Base-by-base conservation (phyloP, 2,888 invertebrate species). In the Scaptomyza tumidula region DNA sequence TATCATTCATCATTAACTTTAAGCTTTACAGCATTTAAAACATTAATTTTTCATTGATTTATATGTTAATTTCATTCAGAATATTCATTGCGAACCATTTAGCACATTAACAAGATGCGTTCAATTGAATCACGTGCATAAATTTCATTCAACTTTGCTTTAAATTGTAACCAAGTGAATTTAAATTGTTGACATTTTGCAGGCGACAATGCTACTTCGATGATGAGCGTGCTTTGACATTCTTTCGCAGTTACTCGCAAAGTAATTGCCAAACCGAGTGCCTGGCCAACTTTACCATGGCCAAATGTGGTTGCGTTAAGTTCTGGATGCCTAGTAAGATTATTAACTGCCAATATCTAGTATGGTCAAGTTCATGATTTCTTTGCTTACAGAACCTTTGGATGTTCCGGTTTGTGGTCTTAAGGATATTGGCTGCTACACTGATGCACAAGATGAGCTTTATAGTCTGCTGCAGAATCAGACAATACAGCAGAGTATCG, bases 181-280 rank as follows among this genome's bases (percentile, higher is more conserved):
- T 37, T 5, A 33, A 10, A 9, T 14, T 37, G 7, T 0, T 9
- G 3, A 27, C 13, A 14, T 14, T 37, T 19, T 41, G 27, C 50
- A 91, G 95, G 60, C 93, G 95, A 9, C 94, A 95, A 83, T 96
- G 95, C 79, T 95, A 93, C 90, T 95, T 95, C 86, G 94, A 94
- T 62, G 93, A 92, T 57, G 96, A 96, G 86, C 93, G 95, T 6
- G 93, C 93, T 71, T 92, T 96, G 55, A 92, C 93, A 29, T 95
- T 93, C 88, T 96, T 94, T 89, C 94, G 94, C 87, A 93, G 94
- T 29, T 96, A 96, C 90, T 95, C 95, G 0, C 95, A 96, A 90
- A 93, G 94, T 60, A 96, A 95, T 90, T 96, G 96, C 87, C 94
- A 95, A 86, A 93, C 95, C 76, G 96, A 96, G 90, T 96, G 96